Base-by-base conservation (phyloP, 2,797 vertebrate species). In the Bucorvus abyssinicus region DNA sequence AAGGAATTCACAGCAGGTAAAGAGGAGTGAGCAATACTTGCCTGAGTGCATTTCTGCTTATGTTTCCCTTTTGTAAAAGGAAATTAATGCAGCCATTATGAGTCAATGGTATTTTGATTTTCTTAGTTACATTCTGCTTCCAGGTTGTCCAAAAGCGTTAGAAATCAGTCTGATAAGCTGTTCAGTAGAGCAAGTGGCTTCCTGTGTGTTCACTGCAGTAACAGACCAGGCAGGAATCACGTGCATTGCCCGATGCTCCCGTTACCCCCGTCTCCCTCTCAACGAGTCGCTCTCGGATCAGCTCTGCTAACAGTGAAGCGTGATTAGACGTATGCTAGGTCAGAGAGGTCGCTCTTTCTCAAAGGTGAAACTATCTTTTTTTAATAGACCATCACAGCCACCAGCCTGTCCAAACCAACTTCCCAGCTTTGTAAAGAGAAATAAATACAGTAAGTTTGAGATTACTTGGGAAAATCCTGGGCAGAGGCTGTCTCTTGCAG, bases 31-130 rank as follows among this genome's bases (percentile, higher is more conserved):
- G 22, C 0, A 2, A 8, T 56, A 38, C 36, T 50, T 56, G 8
- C 24, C 36, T 53, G 29, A 75, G n/a, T 27, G 8, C 4, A 2
- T 14, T 79, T 63, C 23, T 7, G 6, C 13, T 2, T 0, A 36
- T 14, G 6, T 12, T 81, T 65, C 9, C 23, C 14, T 60, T 70
- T 24, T 3, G 2, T 15, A 38, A 83, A 52, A 74, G 16, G 53
- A 57, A 77, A 60, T 56, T 42, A 74, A 85, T 64, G 4, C 29
- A 64, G 7, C 4, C 1, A 0, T 68, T 61, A 7, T 0, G 13
- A 26, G 65, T 65, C 3, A 3, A 17, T 42, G 30, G 6, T 12
- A 32, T 13, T 70, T 70, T 63, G 10, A 29, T 89, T 87, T 82
- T 29, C 36, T 47, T 49, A 20, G 27, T n/a, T 34, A 12, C 22